Evolutionary conservation across 2,113 vertebrate species (phyloP).

Genomic region (Lucifuga dentata): DNA sequence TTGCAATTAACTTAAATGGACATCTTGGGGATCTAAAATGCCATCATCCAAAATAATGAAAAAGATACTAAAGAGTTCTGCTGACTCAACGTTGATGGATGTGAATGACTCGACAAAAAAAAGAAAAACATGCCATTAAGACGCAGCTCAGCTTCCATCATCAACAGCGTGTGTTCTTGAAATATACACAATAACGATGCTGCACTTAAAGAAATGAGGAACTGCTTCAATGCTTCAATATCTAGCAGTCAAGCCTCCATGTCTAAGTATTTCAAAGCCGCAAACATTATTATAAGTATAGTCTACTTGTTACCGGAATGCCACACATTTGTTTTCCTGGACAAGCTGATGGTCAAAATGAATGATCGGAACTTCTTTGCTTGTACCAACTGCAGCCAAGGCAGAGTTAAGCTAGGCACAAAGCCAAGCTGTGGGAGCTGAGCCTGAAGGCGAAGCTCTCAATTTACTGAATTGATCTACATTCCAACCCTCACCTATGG

Average conservation of each 20-base stretch:
- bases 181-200: background rate
- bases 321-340: no score
- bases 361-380: no score
- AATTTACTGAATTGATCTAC: no score
- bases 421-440: no score
- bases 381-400: no score
- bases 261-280: no score
- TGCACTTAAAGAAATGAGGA: constrained; percentile 62
- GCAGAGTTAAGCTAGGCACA: no score
- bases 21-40: constrained; percentile 28
- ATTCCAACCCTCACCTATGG: no score
- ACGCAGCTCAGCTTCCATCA: constrained; percentile 1
- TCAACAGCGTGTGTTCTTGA: background rate
- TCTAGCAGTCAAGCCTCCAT: background rate
- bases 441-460: no score
- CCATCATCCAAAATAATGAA: constrained; percentile 21
- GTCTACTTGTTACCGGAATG: no score
- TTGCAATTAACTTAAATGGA: constrained; percentile 24
- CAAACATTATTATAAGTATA: no score
- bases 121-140: constrained; percentile 45
- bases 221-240: constrained; percentile 1
- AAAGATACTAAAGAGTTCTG: constrained; percentile 20
- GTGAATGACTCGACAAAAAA: constrained; percentile 15
- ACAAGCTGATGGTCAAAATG: no score
- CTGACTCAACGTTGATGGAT: constrained; percentile 49